A percentile compares a stretch with the other conserved stretches of the same genome.
Evolutionary conservation across 35 echinoderm and acorn worm species (phyloP).

Genomic region (Strongylocentrotus purpuratus): DNA sequence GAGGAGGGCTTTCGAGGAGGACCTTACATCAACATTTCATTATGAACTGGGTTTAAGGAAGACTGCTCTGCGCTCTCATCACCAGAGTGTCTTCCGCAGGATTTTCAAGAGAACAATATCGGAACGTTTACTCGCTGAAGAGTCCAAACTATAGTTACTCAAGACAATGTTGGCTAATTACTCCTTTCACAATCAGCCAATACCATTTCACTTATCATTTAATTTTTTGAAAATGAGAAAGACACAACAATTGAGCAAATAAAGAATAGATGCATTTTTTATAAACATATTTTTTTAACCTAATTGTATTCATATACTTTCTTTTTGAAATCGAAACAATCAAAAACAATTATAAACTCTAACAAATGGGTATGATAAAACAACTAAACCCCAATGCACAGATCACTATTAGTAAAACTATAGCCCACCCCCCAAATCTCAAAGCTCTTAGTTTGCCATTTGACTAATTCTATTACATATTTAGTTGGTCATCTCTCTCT

Average conservation of each 20-base stretch:
- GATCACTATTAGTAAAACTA: background rate
- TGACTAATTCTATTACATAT: background rate
- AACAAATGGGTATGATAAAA: too few relatives aligned
- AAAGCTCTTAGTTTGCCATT: background rate
- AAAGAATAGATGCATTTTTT: too few relatives aligned
- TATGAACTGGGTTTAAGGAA: background rate
- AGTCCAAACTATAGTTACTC: background rate
- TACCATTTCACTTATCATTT: too few relatives aligned
- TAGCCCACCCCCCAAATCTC: background rate
- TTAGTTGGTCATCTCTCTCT: background rate
- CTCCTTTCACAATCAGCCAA: too few relatives aligned
- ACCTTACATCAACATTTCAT: background rate
- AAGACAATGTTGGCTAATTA: too few relatives aligned
- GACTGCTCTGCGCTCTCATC: background rate
- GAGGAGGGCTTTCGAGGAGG: background rate
- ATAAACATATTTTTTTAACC: too few relatives aligned
- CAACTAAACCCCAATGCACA: too few relatives aligned
- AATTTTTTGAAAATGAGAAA: too few relatives aligned
- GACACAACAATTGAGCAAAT: too few relatives aligned
- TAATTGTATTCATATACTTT: too few relatives aligned
- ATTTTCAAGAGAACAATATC: background rate
- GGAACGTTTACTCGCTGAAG: background rate
- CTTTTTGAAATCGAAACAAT: too few relatives aligned
- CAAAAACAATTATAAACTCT: too few relatives aligned
- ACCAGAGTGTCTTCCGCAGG: background rate